Conservation (phyloP, 1,140 invertebrate species). For the Mactra quadrangularis region DNA sequence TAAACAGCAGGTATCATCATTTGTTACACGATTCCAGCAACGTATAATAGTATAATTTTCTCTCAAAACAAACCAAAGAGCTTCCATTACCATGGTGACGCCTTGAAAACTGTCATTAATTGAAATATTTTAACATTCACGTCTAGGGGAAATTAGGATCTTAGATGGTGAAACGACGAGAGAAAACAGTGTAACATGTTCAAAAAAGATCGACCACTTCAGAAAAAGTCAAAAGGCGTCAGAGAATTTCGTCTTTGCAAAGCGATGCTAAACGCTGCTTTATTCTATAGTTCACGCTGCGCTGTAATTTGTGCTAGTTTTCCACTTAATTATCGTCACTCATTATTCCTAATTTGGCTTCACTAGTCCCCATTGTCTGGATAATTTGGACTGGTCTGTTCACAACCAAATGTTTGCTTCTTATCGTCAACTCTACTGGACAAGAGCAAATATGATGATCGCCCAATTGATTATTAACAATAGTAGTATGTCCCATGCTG, state of each 20-base stretch:
- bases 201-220: conserved; percentile 20
- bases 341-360: conserved; percentile 62
- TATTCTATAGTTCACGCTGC: conserved; percentile 34
- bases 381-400: conserved; percentile 48
- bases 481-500: conserved; percentile 1
- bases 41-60: conserved; percentile 57
- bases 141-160: conserved; percentile 19
- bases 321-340: conserved; percentile 61
- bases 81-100: conserved; percentile 20
- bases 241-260: conserved; percentile 8
- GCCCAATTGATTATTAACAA: conserved; percentile 46
- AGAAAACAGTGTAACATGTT: conserved; percentile 25
- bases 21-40: conserved; percentile 20
- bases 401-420: conserved; percentile 21
- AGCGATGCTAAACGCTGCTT: conserved; percentile 36
- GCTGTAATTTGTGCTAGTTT: conserved; percentile 58
- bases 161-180: conserved; percentile 1
- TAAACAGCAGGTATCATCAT: conserved; percentile 23
- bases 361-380: conserved; percentile 47
- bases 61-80: conserved; percentile 24
- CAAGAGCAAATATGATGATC: conserved; percentile 42
- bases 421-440: not conserved
- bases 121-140: not conserved
- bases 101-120: conserved; percentile 25
- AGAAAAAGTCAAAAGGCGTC: conserved; percentile 60